Percentiles rank a stretch among this genome's conserved stretches.
These are phyloP conservation scores for Trematomus loennbergii DNA, from an alignment of 2,113 vertebrate genomes.

Conservation along the genomic window DNA sequence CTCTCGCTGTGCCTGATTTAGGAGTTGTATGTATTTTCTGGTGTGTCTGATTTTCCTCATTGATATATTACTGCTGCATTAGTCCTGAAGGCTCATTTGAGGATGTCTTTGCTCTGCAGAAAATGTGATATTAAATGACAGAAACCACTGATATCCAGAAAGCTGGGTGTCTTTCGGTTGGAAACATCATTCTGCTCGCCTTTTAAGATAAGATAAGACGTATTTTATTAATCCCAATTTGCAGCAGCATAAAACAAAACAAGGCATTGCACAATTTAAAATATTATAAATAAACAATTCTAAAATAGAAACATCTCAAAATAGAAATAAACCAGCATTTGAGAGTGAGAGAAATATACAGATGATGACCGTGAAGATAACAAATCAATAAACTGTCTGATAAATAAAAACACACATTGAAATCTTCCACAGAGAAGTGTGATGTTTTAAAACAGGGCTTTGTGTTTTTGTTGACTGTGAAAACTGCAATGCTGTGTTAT, in stretches of 20 bases:
- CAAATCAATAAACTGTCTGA: too few species aligned
- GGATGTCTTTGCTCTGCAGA: background rate
- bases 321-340: too few species aligned
- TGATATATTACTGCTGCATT: constrained; percentile 36
- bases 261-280: too few species aligned
- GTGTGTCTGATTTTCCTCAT: background rate
- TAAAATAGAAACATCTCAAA: too few species aligned
- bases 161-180: background rate
- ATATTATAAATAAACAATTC: too few species aligned
- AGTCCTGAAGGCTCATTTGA: constrained; percentile 32
- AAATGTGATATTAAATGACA: constrained; percentile 39
- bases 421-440: constrained; percentile 13
- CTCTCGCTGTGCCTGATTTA: background rate
- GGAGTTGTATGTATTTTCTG: constrained; percentile 1
- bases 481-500: constrained; percentile 58
- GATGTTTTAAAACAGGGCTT: constrained; percentile 15
- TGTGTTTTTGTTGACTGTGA: constrained; percentile 9
- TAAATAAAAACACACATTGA: too few species aligned
- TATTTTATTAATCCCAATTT: too few species aligned
- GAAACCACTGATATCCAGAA: background rate
- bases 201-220: too few species aligned
- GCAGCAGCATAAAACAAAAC: too few species aligned
- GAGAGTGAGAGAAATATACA: too few species aligned
- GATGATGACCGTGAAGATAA: too few species aligned
- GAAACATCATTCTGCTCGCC: background rate